phyloP scores from a whole-genome alignment of 2,888 invertebrate genomes.

The Drosophila maculinotata region DNA sequence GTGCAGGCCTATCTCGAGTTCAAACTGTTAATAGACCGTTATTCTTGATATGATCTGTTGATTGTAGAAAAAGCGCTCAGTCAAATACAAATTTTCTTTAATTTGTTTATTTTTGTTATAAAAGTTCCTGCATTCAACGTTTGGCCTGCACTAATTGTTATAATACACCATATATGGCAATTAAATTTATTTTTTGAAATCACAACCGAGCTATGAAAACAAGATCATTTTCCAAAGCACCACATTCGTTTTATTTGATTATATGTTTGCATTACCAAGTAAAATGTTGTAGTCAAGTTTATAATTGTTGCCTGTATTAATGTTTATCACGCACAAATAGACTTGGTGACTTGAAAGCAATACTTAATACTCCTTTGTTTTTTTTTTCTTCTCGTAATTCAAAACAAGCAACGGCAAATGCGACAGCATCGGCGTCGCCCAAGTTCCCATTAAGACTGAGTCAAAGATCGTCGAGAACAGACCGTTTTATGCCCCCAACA shows the following conservation, averaged over 20 bases:
- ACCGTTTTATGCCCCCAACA: conserved; percentile 45
- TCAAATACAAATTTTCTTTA: not conserved
- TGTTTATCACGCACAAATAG: conserved; percentile 12
- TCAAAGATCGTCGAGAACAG: conserved; percentile 56
- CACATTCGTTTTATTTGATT: not conserved
- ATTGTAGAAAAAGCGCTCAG: not conserved
- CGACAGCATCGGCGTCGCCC: conserved; percentile 35
- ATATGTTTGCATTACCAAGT: not conserved
- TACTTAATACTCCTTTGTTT: not conserved
- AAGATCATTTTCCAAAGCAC: not conserved
- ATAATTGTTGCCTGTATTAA: conserved; percentile 15
- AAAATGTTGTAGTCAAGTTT: conserved; percentile 4
- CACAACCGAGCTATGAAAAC: not conserved
- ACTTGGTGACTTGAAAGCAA: not conserved
- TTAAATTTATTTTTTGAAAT: not conserved
- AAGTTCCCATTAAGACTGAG: conserved; percentile 60
- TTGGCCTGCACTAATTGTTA: not conserved
- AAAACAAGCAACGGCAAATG: conserved; percentile 23
- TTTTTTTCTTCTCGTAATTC: not conserved
- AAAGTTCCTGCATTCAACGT: not conserved
- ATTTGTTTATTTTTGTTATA: not conserved
- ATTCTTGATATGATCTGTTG: conserved; percentile 6
- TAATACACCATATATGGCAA: not conserved
- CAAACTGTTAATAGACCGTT: conserved; percentile 43
- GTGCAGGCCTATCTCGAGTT: conserved; percentile 5